Conservation (phyloP, 1,140 invertebrate species). For the Cotesia chilonis region DNA sequence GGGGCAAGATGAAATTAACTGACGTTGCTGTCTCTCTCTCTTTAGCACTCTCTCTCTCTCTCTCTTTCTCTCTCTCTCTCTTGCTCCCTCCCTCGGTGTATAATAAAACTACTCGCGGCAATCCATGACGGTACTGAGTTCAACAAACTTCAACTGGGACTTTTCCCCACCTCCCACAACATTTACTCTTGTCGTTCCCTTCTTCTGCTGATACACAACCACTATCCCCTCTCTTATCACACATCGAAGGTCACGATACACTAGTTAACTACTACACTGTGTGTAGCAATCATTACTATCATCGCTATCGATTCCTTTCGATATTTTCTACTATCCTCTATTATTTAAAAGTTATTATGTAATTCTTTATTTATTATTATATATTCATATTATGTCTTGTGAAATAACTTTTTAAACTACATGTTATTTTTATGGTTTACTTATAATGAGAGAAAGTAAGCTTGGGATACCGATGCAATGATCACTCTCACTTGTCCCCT, state of each 20-base stretch:
- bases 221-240: conserved; percentile 34
- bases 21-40: conserved; percentile 45
- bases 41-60: conserved; percentile 34
- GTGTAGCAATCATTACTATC: conserved; percentile 18
- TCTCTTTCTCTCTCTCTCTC: conserved; percentile 39
- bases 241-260: conserved; percentile 54
- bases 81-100: conserved; percentile 30
- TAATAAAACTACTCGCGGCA: conserved; percentile 40
- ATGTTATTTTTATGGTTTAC: background rate
- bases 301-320: conserved; percentile 16
- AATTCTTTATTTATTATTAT: background rate
- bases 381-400: too few relatives aligned
- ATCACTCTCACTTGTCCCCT: conserved; percentile 46
- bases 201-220: conserved; percentile 24
- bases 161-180: conserved; percentile 35
- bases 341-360: background rate
- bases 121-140: conserved; percentile 54
- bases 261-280: conserved; percentile 1
- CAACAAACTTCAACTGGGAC: conserved; percentile 65
- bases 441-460: conserved; percentile 42
- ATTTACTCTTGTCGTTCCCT: conserved; percentile 21
- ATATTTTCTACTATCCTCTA: background rate
- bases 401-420: too few relatives aligned
- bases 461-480: conserved; percentile 38
- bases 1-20: conserved; percentile 68